Percentiles rank a stretch among this genome's conserved stretches.
These are phyloP conservation scores for Lepus americanus DNA, from an alignment of 2,113 vertebrate genomes.

Conservation along the genomic window DNA sequence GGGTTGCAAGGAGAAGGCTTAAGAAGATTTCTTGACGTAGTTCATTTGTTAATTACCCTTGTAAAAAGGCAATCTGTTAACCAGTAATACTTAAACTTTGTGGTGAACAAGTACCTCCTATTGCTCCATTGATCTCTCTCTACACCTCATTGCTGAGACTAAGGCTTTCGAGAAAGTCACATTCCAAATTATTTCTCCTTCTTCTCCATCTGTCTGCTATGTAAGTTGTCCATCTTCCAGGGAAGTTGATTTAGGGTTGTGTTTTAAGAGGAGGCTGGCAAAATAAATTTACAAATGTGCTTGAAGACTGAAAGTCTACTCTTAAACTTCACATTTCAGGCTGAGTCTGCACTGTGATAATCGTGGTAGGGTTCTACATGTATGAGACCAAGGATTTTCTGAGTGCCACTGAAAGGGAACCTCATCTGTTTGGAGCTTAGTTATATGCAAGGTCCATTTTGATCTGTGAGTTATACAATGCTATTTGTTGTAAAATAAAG, in stretches of 20 bases:
- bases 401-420: background rate
- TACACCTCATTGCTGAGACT: background rate
- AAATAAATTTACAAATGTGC: background rate
- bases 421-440: background rate
- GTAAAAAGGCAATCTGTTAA: background rate
- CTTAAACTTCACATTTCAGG: background rate
- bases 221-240: background rate
- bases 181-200: background rate
- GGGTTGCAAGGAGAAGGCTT: background rate
- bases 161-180: background rate
- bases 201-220: background rate
- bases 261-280: background rate
- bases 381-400: background rate
- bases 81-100: background rate
- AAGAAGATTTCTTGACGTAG: background rate
- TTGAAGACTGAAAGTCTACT: background rate
- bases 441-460: background rate
- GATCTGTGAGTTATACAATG: background rate
- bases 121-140: background rate
- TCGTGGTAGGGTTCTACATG: background rate
- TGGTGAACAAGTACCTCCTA: background rate
- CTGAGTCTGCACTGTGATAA: background rate
- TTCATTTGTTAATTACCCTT: background rate
- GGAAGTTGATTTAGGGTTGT: background rate
- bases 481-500: too few species aligned